phyloP scores from a whole-genome alignment of 2,113 vertebrate genomes.

The Gymnorhina tibicen region DNA sequence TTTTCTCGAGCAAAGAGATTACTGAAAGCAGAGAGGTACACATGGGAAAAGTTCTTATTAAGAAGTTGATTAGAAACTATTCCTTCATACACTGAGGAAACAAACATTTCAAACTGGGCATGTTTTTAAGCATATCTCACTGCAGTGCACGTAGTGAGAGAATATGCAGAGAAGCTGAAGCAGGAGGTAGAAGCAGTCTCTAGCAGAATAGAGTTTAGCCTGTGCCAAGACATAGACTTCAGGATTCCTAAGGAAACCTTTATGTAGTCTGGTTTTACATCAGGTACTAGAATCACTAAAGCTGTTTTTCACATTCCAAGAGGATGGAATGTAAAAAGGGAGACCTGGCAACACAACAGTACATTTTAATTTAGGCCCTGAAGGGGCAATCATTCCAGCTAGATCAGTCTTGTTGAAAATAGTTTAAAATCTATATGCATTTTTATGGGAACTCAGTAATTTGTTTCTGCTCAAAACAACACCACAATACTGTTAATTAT shows the following conservation, averaged over 20 bases:
- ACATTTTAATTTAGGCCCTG: neutral
- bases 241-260: neutral
- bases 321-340: neutral
- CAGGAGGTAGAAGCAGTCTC: neutral
- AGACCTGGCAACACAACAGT: neutral
- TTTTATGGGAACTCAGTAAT: neutral
- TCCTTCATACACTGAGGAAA: neutral
- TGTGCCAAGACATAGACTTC: neutral
- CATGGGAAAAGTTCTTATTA: neutral
- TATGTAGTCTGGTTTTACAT: neutral
- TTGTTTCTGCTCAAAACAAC: neutral
- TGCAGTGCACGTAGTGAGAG: neutral
- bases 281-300: conserved; percentile 14
- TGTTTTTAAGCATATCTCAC: neutral
- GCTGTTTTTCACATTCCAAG: neutral
- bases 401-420: conserved; percentile 3
- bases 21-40: neutral
- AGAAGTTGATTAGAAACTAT: neutral
- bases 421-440: neutral
- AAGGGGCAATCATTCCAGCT: neutral
- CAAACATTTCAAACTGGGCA: neutral
- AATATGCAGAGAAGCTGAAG: neutral
- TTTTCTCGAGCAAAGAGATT: neutral
- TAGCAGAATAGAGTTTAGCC: neutral
- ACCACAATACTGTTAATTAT: neutral